Conservation (phyloP, 2,797 vertebrate genomes). For the Jordanella pulchra region DNA sequence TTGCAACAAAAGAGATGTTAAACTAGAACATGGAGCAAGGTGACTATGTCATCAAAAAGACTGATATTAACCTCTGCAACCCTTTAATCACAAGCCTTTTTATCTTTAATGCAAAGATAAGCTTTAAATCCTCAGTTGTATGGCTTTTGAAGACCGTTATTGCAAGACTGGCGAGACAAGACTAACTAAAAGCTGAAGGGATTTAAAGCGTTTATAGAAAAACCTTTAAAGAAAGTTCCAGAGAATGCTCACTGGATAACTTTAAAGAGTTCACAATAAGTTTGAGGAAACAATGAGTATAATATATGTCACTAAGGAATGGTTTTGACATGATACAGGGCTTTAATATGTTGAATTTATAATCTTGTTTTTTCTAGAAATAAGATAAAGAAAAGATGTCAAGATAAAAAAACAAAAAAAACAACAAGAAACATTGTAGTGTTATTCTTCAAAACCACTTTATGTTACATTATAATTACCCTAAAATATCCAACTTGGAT, state of each 20-base stretch:
- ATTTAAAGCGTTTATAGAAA: constrained; percentile 28
- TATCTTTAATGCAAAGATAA: constrained; percentile 19
- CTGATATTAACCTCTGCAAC: constrained; percentile 10
- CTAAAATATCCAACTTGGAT: background rate
- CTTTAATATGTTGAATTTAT: constrained; percentile 8
- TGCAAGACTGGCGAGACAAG: constrained; percentile 10
- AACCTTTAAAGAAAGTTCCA: background rate
- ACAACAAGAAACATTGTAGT: no score
- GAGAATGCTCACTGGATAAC: background rate
- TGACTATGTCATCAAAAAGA: constrained; percentile 10
- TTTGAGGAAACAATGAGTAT: constrained; percentile 1
- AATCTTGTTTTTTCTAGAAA: constrained; percentile 21
- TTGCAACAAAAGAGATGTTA: background rate
- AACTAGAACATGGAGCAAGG: background rate
- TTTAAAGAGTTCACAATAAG: constrained; percentile 8
- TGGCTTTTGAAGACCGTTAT: constrained; percentile 17
- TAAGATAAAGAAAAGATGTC: constrained; percentile 2
- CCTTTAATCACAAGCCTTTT: constrained; percentile 17
- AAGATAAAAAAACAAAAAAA: background rate
- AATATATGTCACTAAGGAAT: background rate
- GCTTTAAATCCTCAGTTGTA: constrained; percentile 23
- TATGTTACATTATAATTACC: background rate
- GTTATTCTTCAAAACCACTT: no score
- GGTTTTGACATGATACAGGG: constrained; percentile 1
- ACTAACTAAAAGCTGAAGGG: constrained; percentile 30